Evolutionary conservation across 2,797 vertebrate genomes (phyloP).

Genomic region (Epinephelus awoara): DNA sequence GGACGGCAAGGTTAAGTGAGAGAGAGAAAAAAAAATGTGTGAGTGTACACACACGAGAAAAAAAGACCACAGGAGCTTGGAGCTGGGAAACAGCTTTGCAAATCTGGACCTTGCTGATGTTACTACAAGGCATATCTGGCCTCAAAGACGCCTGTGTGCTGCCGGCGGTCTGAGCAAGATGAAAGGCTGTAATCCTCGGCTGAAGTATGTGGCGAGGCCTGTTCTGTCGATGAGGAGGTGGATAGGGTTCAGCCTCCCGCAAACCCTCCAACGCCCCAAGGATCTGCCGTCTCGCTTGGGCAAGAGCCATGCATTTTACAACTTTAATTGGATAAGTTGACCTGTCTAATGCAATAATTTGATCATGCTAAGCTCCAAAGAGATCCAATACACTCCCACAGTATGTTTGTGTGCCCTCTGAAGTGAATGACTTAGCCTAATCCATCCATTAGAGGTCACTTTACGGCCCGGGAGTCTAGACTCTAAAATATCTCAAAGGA

Average conservation of each 20-base stretch:
- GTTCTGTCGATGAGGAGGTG: slow-evolving; percentile 64
- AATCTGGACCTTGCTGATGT: slow-evolving; percentile 64
- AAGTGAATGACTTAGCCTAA: slow-evolving; percentile 71
- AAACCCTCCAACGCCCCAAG: slow-evolving; percentile 54
- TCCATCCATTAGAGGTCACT: slow-evolving; percentile 77
- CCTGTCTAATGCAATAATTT: slow-evolving; percentile 80
- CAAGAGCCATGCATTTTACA: slow-evolving; percentile 71
- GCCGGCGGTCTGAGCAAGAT: slow-evolving; percentile 67
- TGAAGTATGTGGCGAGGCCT: slow-evolving; percentile 68
- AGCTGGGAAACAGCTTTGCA: slow-evolving; percentile 60
- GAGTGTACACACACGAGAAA: slow-evolving; percentile 4
- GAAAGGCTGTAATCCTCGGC: slow-evolving; percentile 77
- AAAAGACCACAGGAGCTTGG: slow-evolving; percentile 47
- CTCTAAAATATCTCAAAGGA: slow-evolving; percentile 65
- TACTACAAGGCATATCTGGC: slow-evolving; percentile 65
- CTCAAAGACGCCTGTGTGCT: slow-evolving; percentile 73
- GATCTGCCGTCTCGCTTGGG: slow-evolving; percentile 58
- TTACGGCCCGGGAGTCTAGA: slow-evolving; percentile 55
- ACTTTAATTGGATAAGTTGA: slow-evolving; percentile 82
- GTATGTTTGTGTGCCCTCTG: slow-evolving; percentile 67
- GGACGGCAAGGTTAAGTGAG: slow-evolving; percentile 12
- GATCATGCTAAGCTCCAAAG: slow-evolving; percentile 76
- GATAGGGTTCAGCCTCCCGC: slow-evolving; percentile 55
- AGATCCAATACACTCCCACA: slow-evolving; percentile 71
- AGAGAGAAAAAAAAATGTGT: slow-evolving; percentile 2